These are phyloP conservation scores for Calonectris borealis DNA, from an alignment of 2,113 vertebrate genomes.

Conservation along the genomic window DNA sequence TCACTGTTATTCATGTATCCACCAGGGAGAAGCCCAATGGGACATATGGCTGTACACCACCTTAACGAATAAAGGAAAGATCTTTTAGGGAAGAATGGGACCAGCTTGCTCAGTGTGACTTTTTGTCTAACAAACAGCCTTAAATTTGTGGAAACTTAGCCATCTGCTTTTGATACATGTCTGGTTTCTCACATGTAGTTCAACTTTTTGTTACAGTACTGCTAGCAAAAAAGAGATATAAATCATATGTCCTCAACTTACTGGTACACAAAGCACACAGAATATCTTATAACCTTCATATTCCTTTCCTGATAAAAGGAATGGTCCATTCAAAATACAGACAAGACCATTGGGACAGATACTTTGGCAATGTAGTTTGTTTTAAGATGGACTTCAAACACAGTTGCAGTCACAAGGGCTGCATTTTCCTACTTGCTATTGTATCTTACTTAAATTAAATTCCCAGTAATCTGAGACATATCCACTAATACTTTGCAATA, in stretches of 20 bases:
- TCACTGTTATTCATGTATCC: neutral
- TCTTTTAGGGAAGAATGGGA: neutral
- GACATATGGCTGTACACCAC: neutral
- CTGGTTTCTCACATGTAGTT: neutral
- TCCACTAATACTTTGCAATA: neutral
- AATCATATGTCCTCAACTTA: neutral
- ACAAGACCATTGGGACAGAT: neutral
- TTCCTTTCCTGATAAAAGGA: neutral
- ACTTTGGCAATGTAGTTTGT: neutral
- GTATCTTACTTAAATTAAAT: neutral
- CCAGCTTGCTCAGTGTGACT: neutral
- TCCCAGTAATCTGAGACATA: neutral
- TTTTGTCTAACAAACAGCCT: neutral
- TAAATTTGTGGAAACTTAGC: neutral
- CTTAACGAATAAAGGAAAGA: neutral
- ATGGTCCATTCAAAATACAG: neutral
- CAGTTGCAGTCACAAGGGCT: neutral
- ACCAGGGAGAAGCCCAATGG: neutral
- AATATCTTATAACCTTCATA: neutral
- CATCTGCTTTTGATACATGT: neutral
- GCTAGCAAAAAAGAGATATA: neutral
- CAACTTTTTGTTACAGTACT: neutral
- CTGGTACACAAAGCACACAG: neutral
- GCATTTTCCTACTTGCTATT: neutral
- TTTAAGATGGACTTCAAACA: neutral